phyloP scores from a whole-genome alignment of 1,140 invertebrate species.

The Venustaconcha ellipsiformis region DNA sequence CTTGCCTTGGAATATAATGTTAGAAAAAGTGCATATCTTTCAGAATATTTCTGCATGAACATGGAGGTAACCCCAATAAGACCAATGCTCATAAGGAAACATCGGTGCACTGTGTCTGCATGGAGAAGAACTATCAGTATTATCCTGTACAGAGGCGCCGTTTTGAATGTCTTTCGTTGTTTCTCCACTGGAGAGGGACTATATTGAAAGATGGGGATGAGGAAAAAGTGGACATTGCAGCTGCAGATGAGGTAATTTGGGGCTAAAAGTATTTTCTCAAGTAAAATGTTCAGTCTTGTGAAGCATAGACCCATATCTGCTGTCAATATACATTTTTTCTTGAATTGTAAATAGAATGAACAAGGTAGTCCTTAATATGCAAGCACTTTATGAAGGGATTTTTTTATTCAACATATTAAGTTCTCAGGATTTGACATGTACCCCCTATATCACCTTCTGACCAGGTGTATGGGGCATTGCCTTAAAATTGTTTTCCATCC shows the following conservation, averaged over 20 bases:
- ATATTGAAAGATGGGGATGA: conserved; percentile 71
- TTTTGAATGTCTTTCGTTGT: conserved; percentile 74
- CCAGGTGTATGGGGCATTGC: too few species aligned
- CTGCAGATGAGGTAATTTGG: conserved; percentile 73
- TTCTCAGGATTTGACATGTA: too few species aligned
- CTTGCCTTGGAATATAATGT: neutral
- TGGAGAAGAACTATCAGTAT: conserved; percentile 65
- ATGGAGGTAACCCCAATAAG: conserved; percentile 80
- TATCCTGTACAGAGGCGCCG: conserved; percentile 74
- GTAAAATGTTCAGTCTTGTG: too few species aligned
- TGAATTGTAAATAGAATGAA: too few species aligned
- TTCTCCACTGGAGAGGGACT: conserved; percentile 77
- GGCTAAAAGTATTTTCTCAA: too few species aligned
- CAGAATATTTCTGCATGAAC: conserved; percentile 77
- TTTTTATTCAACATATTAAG: too few species aligned
- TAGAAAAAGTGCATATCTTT: conserved; percentile 26
- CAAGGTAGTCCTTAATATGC: too few species aligned
- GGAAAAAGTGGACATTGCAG: conserved; percentile 75
- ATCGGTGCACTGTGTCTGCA: conserved; percentile 76
- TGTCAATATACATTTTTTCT: too few species aligned
- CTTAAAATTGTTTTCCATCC: too few species aligned
- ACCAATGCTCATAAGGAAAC: conserved; percentile 77
- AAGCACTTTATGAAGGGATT: too few species aligned
- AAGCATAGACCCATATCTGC: too few species aligned
- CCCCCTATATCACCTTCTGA: too few species aligned